Conservation (phyloP, 2,888 invertebrate genomes). For the Athripsodes cinereus region DNA sequence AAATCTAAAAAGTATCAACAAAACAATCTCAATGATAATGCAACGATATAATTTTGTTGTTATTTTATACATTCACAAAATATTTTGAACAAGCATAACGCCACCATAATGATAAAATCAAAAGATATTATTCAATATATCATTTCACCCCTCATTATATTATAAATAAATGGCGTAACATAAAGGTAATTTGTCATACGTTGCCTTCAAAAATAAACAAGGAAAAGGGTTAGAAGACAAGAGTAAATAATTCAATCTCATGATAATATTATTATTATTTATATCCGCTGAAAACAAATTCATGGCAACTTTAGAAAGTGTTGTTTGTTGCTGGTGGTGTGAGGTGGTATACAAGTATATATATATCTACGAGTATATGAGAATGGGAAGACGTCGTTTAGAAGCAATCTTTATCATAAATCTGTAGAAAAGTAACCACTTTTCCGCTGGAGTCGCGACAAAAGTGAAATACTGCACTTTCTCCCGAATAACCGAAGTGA, state of each 20-base stretch:
- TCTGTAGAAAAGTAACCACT: conserved; percentile 20
- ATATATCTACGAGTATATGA: background rate
- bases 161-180: no score
- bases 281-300: conserved; percentile 11
- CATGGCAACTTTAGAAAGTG: background rate
- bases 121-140: no score
- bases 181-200: no score
- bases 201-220: no score
- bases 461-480: conserved; percentile 27
- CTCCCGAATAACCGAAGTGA: conserved; percentile 25
- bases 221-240: background rate
- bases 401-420: conserved; percentile 25
- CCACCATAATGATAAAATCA: no score
- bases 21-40: no score
- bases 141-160: no score
- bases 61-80: no score
- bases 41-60: no score
- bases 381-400: conserved; percentile 16
- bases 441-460: conserved; percentile 22
- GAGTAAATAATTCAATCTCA: conserved; percentile 1
- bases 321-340: background rate
- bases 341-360: no score
- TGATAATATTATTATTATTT: conserved; percentile 7
- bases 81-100: no score
- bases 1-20: no score